A percentile compares a stretch with the other conserved stretches of the same genome.
Evolutionary conservation across 2,888 invertebrate genomes (phyloP).

Genomic region (Oligia latruncula): DNA sequence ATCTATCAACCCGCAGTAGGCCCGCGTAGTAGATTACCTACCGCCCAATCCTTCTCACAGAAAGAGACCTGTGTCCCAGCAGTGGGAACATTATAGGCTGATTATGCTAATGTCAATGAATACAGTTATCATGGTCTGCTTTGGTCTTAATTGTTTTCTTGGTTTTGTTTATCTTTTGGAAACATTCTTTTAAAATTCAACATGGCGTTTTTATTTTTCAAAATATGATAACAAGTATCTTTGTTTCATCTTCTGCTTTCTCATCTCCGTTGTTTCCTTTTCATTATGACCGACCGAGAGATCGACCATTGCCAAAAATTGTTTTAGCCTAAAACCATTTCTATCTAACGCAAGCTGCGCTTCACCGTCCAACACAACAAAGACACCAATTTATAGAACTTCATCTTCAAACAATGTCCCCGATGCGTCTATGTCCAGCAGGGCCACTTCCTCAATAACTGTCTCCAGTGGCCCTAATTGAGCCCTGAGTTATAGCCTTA

Average conservation of each 20-base stretch:
- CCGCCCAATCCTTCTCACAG: too few relatives aligned
- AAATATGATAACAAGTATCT: neutral
- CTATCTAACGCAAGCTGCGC: neutral
- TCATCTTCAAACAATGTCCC: constrained; percentile 64
- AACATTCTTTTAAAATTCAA: neutral
- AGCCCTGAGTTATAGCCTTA: constrained; percentile 68
- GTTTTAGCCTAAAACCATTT: neutral
- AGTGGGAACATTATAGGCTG: too few relatives aligned
- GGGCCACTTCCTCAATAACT: constrained; percentile 77
- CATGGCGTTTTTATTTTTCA: neutral
- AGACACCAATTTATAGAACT: constrained; percentile 32
- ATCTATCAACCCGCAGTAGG: too few relatives aligned
- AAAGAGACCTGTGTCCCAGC: too few relatives aligned
- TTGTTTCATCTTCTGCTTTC: neutral
- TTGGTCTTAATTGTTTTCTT: neutral
- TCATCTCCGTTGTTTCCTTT: neutral
- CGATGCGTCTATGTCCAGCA: constrained; percentile 62
- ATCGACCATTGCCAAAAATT: neutral
- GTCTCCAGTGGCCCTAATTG: constrained; percentile 75
- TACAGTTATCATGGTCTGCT: too few relatives aligned
- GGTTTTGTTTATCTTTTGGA: neutral
- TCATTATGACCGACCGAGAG: neutral
- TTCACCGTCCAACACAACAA: constrained; percentile 27
- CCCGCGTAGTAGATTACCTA: too few relatives aligned
- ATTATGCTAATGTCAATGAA: too few relatives aligned